phyloP scores from a whole-genome alignment of 2,113 vertebrate species.

The Pelvicachromis taeniatus region DNA sequence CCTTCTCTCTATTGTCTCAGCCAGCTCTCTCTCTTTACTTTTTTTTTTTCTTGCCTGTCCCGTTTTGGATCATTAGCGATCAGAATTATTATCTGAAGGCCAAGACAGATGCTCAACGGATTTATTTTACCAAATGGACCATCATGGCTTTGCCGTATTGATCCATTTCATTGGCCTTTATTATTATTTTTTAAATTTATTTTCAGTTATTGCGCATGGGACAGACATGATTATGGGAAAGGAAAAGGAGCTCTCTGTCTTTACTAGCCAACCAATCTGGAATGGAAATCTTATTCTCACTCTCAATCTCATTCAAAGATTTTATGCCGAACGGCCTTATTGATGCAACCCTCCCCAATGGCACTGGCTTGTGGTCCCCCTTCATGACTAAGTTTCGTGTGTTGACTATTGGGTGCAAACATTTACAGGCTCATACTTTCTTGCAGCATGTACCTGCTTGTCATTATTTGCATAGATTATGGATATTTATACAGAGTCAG shows the following conservation, averaged over 20 bases:
- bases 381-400: background rate
- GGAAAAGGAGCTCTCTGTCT: background rate
- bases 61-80: too few relatives aligned
- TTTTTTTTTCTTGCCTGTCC: too few relatives aligned
- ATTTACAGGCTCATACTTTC: conserved; percentile 32
- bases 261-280: background rate
- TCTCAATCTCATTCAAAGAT: background rate
- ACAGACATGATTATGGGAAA: too few relatives aligned
- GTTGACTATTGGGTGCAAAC: conserved; percentile 31
- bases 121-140: too few relatives aligned
- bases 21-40: background rate
- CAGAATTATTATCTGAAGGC: too few relatives aligned
- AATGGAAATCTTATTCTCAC: background rate
- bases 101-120: too few relatives aligned
- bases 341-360: background rate
- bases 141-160: too few relatives aligned
- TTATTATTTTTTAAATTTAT: too few relatives aligned
- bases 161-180: too few relatives aligned
- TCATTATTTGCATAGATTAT: conserved; percentile 46
- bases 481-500: conserved; percentile 45
- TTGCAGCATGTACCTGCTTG: conserved; percentile 25
- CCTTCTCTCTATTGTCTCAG: background rate
- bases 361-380: background rate
- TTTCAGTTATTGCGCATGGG: too few relatives aligned
- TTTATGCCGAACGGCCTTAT: background rate